phyloP scores from a whole-genome alignment of 2,113 vertebrate genomes.

The Etheostoma cragini region DNA sequence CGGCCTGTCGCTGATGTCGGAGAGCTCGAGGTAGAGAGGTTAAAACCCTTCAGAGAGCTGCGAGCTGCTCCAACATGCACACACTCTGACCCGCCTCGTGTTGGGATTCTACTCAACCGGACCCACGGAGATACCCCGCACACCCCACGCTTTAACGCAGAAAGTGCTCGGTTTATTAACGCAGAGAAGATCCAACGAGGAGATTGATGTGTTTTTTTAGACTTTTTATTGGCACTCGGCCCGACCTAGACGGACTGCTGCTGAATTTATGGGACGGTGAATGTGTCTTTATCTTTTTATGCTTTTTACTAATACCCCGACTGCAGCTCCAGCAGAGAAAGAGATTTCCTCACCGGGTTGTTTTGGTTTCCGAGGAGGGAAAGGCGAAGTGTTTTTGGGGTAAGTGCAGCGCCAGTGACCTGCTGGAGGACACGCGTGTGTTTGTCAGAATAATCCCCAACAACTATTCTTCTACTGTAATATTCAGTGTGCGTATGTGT shows the following conservation, averaged over 20 bases:
- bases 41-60: not conserved
- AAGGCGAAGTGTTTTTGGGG: slow-evolving; percentile 56
- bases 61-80: slow-evolving; percentile 36
- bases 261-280: slow-evolving; percentile 61
- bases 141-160: not conserved
- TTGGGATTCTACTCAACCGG: slow-evolving; percentile 46
- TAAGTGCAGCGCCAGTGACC: slow-evolving; percentile 60
- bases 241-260: slow-evolving; percentile 25
- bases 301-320: not conserved
- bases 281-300: not conserved
- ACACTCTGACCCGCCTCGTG: slow-evolving; percentile 31
- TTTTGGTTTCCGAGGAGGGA: slow-evolving; percentile 39
- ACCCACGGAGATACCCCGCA: slow-evolving; percentile 10
- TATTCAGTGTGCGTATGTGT: not conserved
- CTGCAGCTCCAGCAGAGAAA: slow-evolving; percentile 19
- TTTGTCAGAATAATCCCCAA: not conserved
- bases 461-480: not conserved
- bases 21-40: slow-evolving; percentile 27
- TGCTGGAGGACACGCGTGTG: slow-evolving; percentile 54
- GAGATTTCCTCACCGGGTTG: slow-evolving; percentile 13
- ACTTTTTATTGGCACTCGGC: slow-evolving; percentile 37
- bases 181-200: slow-evolving; percentile 20
- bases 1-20: slow-evolving; percentile 36
- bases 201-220: slow-evolving; percentile 19
- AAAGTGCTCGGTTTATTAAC: not conserved